Conservation (phyloP, 1,140 invertebrate genomes). For the Cydia fagiglandana region DNA sequence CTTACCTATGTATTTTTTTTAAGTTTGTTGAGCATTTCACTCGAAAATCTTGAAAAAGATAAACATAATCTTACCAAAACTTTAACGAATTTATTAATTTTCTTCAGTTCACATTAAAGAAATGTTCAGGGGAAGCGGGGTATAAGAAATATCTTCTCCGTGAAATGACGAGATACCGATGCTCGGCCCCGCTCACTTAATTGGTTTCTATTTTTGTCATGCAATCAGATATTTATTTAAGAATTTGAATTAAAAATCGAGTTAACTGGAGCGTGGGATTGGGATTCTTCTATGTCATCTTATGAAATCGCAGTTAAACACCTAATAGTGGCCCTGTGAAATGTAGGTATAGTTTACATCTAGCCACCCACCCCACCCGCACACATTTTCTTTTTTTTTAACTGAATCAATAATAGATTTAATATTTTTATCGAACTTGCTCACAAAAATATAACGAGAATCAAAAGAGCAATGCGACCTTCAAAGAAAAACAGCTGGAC, state of each 20-base stretch:
- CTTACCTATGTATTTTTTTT: too few species aligned
- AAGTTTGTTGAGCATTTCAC: too few species aligned
- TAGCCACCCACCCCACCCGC: too few species aligned
- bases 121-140: neutral
- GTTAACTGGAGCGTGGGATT: neutral
- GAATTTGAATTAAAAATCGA: neutral
- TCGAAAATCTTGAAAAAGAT: too few species aligned
- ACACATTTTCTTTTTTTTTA: too few species aligned
- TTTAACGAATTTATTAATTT: neutral
- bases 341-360: too few species aligned
- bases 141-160: neutral
- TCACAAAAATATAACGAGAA: too few species aligned
- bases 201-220: slow-evolving; percentile 7
- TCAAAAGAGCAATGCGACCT: too few species aligned
- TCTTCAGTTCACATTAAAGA: neutral
- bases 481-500: too few species aligned
- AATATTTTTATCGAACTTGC: too few species aligned
- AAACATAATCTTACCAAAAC: too few species aligned
- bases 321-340: neutral
- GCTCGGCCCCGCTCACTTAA: neutral
- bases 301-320: neutral
- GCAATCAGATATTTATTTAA: slow-evolving; percentile 4
- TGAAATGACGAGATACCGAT: slow-evolving; percentile 13
- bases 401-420: too few species aligned
- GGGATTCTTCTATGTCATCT: neutral